Evolutionary conservation across 2,113 vertebrate species (phyloP).

Genomic region (Sterrhoptilus dennistouni): DNA sequence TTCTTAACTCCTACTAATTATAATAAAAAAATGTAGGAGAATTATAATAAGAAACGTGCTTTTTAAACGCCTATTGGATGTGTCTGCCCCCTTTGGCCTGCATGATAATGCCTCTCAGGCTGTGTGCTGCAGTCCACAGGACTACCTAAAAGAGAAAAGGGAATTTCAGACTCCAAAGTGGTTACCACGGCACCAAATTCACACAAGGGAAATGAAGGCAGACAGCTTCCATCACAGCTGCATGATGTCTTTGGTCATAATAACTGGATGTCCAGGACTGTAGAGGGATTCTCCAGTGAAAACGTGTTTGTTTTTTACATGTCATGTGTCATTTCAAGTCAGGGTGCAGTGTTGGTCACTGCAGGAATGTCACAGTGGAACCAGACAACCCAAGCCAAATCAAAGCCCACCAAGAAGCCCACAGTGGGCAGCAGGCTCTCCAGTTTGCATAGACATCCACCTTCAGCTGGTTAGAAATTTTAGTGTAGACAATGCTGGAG

Average conservation of each 20-base stretch:
- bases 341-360: not conserved
- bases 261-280: not conserved
- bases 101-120: not conserved
- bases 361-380: not conserved
- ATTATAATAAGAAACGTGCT: not conserved
- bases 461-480: not conserved
- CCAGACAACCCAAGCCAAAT: not conserved
- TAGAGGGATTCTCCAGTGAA: not conserved
- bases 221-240: not conserved
- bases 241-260: not conserved
- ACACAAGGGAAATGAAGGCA: not conserved
- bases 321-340: not conserved
- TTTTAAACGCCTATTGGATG: not conserved
- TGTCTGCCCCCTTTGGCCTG: not conserved
- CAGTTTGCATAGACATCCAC: not conserved
- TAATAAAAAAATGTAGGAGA: not conserved
- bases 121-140: accelerated
- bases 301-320: not conserved
- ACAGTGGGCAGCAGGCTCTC: not conserved
- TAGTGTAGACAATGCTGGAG: not conserved
- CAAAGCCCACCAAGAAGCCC: not conserved
- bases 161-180: not conserved
- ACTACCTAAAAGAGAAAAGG: not conserved
- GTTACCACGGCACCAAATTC: not conserved
- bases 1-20: not conserved